Conservation (phyloP, 2,888 invertebrate species). For the Cyrtodaria siliqua region DNA sequence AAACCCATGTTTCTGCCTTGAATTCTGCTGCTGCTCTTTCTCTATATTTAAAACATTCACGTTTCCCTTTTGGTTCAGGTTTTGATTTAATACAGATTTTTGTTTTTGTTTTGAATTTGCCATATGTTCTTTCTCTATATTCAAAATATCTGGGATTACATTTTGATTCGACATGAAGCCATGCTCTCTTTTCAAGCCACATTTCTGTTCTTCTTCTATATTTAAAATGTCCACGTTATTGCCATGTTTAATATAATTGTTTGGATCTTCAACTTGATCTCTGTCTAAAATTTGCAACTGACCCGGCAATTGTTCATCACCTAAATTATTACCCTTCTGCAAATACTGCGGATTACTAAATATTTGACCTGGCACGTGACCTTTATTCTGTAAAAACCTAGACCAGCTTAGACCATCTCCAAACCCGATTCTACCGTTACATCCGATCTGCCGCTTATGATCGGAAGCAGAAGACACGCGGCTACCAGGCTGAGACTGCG, state of each 20-base stretch:
- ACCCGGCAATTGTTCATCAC: slow-evolving; percentile 9
- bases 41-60: slow-evolving; percentile 56
- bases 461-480: slow-evolving; percentile 41
- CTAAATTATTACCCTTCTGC: neutral
- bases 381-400: slow-evolving; percentile 46
- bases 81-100: neutral
- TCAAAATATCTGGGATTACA: neutral
- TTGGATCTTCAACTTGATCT: slow-evolving; percentile 25
- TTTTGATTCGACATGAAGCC: neutral
- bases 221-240: slow-evolving; percentile 41
- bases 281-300: slow-evolving; percentile 46
- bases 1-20: neutral
- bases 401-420: slow-evolving; percentile 47
- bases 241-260: neutral
- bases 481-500: slow-evolving; percentile 41
- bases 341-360: slow-evolving; percentile 26
- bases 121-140: neutral
- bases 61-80: slow-evolving; percentile 14
- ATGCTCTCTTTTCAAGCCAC: neutral
- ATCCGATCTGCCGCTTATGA: slow-evolving; percentile 59
- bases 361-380: slow-evolving; percentile 38
- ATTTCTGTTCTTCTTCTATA: slow-evolving; percentile 34
- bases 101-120: too few species aligned
- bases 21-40: slow-evolving; percentile 35
- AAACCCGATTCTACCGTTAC: slow-evolving; percentile 48